These are phyloP conservation scores for Oryctes rhinoceros DNA, from an alignment of 1,140 invertebrate species.

Conservation along the genomic window DNA sequence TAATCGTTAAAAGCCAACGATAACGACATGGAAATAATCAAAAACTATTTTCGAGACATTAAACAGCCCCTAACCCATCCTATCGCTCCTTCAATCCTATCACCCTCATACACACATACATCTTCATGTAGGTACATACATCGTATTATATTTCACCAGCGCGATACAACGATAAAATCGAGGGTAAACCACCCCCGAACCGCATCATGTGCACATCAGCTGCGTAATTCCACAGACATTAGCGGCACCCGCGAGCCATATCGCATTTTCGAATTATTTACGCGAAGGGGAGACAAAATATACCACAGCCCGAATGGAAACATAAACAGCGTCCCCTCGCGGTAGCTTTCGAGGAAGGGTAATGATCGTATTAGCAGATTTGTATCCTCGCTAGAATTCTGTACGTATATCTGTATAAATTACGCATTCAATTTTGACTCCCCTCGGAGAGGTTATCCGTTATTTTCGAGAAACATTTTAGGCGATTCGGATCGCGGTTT, in stretches of 20 bases:
- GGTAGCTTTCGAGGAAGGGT: neutral
- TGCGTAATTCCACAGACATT: neutral
- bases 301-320: neutral
- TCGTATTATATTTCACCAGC: too few species aligned
- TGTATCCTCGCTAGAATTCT: neutral
- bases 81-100: neutral
- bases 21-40: too few species aligned
- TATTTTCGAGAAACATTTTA: neutral
- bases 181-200: too few species aligned
- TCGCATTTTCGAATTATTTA: neutral
- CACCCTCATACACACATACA: neutral
- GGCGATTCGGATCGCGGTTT: neutral
- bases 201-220: neutral
- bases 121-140: neutral
- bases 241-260: neutral
- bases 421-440: neutral
- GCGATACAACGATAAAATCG: too few species aligned
- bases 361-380: conserved; percentile 5
- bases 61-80: too few species aligned
- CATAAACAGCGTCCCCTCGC: neutral
- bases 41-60: too few species aligned
- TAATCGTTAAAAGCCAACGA: too few species aligned
- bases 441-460: neutral
- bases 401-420: too few species aligned
- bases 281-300: neutral